A percentile compares a stretch with the other conserved stretches of the same genome.
Conservation (phyloP, 1,140 invertebrate species). For the Eciton burchellii region DNA sequence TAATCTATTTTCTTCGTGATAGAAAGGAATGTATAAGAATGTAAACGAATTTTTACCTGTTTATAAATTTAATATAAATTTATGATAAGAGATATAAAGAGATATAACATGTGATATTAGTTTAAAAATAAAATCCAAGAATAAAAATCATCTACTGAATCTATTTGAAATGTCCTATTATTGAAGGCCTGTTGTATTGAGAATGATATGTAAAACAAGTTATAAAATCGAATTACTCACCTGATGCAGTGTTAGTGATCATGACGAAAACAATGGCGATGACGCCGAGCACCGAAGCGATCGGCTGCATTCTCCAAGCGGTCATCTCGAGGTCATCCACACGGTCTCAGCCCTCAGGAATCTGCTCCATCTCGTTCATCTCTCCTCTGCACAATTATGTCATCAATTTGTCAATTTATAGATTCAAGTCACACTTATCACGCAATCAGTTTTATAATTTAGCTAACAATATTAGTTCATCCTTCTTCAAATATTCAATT, state of each 20-base stretch:
- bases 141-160: not conserved
- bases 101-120: not conserved
- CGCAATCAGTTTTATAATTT: too few species aligned
- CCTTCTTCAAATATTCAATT: too few species aligned
- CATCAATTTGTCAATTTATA: slow-evolving; percentile 31
- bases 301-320: slow-evolving; percentile 80
- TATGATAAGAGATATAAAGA: too few species aligned
- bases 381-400: slow-evolving; percentile 66
- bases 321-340: slow-evolving; percentile 69
- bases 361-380: slow-evolving; percentile 78
- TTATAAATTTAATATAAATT: too few species aligned
- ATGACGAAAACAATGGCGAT: slow-evolving; percentile 81
- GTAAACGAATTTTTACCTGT: not conserved
- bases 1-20: not conserved
- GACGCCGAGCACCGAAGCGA: slow-evolving; percentile 79
- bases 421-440: not conserved
- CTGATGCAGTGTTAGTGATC: slow-evolving; percentile 76
- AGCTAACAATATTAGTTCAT: too few species aligned
- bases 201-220: not conserved
- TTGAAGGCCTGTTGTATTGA: not conserved
- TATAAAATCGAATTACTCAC: slow-evolving; percentile 60
- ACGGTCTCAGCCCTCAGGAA: slow-evolving; percentile 78
- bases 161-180: not conserved
- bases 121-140: not conserved
- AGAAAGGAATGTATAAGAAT: not conserved